Evolutionary conservation across 2,888 invertebrate genomes (phyloP).

Genomic region (Drosophila eohydei): DNA sequence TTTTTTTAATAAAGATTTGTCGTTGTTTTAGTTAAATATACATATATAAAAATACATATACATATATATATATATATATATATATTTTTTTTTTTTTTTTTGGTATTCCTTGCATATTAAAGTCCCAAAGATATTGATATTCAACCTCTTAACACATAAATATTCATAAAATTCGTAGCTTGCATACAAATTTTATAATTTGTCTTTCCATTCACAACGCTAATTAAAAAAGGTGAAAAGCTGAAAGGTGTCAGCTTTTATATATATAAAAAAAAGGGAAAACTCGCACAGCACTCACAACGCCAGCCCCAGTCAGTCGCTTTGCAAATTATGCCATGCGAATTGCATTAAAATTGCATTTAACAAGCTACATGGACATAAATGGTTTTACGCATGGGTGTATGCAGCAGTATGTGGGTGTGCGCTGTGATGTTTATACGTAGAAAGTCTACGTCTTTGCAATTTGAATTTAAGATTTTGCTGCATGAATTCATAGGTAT

Average conservation of each 20-base stretch:
- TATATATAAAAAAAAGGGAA: conserved; percentile 12
- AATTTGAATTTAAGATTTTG: not conserved
- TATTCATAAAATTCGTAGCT: not conserved
- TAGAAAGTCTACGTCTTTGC: not conserved
- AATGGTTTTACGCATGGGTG: conserved; percentile 6
- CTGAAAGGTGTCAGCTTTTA: conserved; percentile 29
- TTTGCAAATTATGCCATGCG: conserved; percentile 26
- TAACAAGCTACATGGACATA: conserved; percentile 21
- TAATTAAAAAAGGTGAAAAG: conserved; percentile 37
- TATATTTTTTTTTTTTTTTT: no score
- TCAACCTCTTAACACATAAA: not conserved
- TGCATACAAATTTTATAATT: not conserved
- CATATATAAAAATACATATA: no score
- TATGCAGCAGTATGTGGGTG: not conserved
- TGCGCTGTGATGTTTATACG: conserved; percentile 1
- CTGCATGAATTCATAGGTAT: not conserved
- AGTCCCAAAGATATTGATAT: no score
- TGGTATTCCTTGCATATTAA: no score
- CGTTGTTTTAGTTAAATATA: no score
- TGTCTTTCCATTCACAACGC: conserved; percentile 11
- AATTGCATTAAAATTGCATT: conserved; percentile 49
- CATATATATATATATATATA: no score
- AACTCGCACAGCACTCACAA: not conserved
- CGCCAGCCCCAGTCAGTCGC: not conserved
- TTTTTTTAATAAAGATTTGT: no score